A percentile compares a stretch with the other conserved stretches of the same genome.
Evolutionary conservation across 2,888 invertebrate genomes (phyloP).

Genomic region (Zaprionus lineosus): DNA sequence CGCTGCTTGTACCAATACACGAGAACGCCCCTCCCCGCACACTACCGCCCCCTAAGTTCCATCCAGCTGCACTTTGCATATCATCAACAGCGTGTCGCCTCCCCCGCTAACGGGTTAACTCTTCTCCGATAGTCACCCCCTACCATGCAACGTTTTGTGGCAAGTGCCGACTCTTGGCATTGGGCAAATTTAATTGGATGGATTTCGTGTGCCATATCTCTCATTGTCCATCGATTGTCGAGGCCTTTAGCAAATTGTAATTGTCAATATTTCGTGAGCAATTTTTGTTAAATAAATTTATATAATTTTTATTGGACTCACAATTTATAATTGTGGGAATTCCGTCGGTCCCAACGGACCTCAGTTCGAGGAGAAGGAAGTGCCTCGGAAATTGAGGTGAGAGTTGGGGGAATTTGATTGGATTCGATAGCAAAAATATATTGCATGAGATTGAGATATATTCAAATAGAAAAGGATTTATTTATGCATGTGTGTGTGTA

Average conservation of each 20-base stretch:
- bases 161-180: slow-evolving; percentile 42
- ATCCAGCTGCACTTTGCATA: slow-evolving; percentile 61
- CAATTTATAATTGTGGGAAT: slow-evolving; percentile 49
- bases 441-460: too few species aligned
- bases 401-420: too few species aligned
- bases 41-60: not conserved
- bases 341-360: not conserved
- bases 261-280: slow-evolving; percentile 45
- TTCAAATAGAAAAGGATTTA: too few species aligned
- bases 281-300: slow-evolving; percentile 14
- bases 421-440: too few species aligned
- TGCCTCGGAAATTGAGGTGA: too few species aligned
- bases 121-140: slow-evolving; percentile 9
- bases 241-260: slow-evolving; percentile 48
- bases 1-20: not conserved
- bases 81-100: slow-evolving; percentile 49
- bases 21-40: not conserved
- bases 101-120: slow-evolving; percentile 35
- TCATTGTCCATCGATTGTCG: slow-evolving; percentile 27
- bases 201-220: slow-evolving; percentile 52
- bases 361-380: not conserved
- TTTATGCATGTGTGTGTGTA: too few species aligned
- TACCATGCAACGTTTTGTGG: slow-evolving; percentile 42
- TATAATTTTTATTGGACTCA: slow-evolving; percentile 29
- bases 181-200: slow-evolving; percentile 53